A percentile compares a stretch with the other conserved stretches of the same genome.
These are phyloP conservation scores for Cichladusa arquata DNA, from an alignment of 2,113 vertebrate species.

Conservation along the genomic window DNA sequence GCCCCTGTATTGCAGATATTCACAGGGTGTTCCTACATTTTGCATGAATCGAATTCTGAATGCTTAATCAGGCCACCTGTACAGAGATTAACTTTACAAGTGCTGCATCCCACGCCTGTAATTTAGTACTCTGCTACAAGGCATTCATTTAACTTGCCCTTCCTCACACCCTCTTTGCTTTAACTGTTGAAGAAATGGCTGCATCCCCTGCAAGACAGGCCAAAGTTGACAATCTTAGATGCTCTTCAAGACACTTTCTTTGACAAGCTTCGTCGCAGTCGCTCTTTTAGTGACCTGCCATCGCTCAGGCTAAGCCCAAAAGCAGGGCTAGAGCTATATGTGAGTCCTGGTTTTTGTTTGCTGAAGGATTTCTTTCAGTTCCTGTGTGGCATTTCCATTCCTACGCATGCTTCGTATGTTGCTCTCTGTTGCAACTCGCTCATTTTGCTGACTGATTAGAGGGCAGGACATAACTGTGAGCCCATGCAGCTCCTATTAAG, in stretches of 20 bases:
- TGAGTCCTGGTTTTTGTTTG: conserved; percentile 81
- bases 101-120: not conserved
- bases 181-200: conserved; percentile 86
- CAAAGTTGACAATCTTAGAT: conserved; percentile 87
- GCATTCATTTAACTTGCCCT: conserved; percentile 71
- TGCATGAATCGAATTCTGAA: not conserved
- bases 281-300: conserved; percentile 94
- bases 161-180: conserved; percentile 62
- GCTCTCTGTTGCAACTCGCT: not conserved
- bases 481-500: not conserved
- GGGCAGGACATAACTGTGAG: not conserved
- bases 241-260: conserved; percentile 90
- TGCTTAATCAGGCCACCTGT: conserved; percentile 4
- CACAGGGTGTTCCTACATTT: not conserved
- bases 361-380: not conserved
- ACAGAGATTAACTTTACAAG: not conserved
- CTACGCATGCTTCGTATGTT: conserved; percentile 16
- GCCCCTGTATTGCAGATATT: not conserved
- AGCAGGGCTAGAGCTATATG: conserved; percentile 90
- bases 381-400: not conserved
- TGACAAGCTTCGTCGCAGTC: conserved; percentile 92
- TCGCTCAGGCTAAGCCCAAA: conserved; percentile 88
- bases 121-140: conserved; percentile 3
- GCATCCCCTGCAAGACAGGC: conserved; percentile 81
- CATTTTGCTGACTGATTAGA: conserved; percentile 33